These are phyloP conservation scores for Artibeus jamaicensis DNA, from an alignment of 2,797 vertebrate genomes.

Conservation along the genomic window DNA sequence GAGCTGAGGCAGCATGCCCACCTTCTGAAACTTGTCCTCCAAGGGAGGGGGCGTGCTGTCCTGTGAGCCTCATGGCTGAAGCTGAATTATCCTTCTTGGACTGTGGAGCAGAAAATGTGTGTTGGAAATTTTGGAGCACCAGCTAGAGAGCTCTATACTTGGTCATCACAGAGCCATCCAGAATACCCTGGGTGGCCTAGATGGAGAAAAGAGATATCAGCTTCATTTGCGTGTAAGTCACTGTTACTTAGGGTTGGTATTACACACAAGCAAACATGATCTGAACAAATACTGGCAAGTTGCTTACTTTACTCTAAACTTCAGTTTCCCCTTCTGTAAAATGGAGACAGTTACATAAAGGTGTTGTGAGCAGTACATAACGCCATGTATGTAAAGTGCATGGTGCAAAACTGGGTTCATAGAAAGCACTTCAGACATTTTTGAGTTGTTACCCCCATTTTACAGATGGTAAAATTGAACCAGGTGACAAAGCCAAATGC, in stretches of 20 bases:
- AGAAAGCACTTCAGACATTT: not conserved
- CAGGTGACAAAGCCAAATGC: not conserved
- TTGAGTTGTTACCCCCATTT: not conserved
- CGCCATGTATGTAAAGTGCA: not conserved
- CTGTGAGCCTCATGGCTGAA: not conserved
- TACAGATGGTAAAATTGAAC: not conserved
- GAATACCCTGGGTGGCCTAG: not conserved
- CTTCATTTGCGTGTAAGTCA: not conserved
- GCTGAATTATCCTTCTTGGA: not conserved
- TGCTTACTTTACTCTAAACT: not conserved
- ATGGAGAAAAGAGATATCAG: not conserved
- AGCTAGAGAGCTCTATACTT: not conserved
- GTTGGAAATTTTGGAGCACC: not conserved
- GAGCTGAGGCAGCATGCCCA: not conserved
- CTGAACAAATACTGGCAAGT: not conserved
- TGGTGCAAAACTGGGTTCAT: not conserved
- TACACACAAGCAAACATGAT: not conserved
- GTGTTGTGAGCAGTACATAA: not conserved
- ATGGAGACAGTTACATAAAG: not conserved
- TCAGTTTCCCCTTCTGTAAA: not conserved
- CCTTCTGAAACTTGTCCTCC: not conserved
- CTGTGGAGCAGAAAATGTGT: not conserved
- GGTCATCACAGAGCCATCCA: fast-evolving
- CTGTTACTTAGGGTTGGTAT: not conserved
- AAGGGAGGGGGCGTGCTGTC: not conserved